Conservation (phyloP, 64 coral and sea anemone species). For the Montipora efflorescens region DNA sequence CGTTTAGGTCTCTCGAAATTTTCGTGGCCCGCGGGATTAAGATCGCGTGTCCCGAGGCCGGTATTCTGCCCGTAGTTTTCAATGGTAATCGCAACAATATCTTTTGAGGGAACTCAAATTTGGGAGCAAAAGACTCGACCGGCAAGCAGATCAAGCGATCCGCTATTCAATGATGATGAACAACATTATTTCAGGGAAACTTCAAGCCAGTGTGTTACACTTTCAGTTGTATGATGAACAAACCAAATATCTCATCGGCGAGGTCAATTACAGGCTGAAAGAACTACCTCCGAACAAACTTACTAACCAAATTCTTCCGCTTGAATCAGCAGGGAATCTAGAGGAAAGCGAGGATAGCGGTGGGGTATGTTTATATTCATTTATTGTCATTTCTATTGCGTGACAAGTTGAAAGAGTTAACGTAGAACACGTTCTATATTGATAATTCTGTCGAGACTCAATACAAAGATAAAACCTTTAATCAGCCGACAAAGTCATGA, state of each 20-base stretch:
- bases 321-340: not conserved
- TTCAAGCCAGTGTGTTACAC: constrained; percentile 2
- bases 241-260: not conserved
- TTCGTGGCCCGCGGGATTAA: constrained; percentile 37
- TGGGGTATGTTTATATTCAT: not conserved
- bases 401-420: not conserved
- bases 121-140: constrained; percentile 59
- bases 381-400: not conserved
- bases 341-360: not conserved
- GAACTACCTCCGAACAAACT: constrained; percentile 12
- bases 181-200: constrained; percentile 11
- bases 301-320: constrained; percentile 13
- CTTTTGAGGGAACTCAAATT: constrained; percentile 14
- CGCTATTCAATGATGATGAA: constrained; percentile 44
- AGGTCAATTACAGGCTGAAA: constrained; percentile 16
- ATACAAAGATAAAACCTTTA: too few relatives aligned
- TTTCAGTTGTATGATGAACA: constrained; percentile 29
- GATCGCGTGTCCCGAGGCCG: constrained; percentile 8
- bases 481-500: too few relatives aligned
- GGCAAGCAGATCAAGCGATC: not conserved
- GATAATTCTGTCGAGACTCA: too few relatives aligned
- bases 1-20: constrained; percentile 36
- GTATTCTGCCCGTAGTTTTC: not conserved
- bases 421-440: not conserved
- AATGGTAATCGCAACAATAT: constrained; percentile 9